Percentiles rank a stretch among this genome's conserved stretches.
Conservation (phyloP, 2,888 invertebrate species). For the Scaptomyza polygonia region DNA sequence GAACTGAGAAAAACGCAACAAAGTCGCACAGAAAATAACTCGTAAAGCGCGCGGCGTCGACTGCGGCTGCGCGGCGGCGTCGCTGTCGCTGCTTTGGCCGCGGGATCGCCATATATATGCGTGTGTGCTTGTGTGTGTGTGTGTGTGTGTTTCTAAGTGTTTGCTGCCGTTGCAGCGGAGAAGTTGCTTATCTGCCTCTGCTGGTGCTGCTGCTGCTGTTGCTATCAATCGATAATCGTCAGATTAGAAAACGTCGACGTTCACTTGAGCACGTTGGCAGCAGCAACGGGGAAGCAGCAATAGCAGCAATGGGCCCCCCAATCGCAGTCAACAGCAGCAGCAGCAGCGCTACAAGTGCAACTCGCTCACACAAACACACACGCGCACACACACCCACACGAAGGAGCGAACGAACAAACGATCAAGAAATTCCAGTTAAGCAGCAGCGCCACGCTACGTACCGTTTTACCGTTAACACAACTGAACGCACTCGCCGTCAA, state of each 20-base stretch:
- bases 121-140: slow-evolving; percentile 18
- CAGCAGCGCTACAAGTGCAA: slow-evolving; percentile 74
- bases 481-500: slow-evolving; percentile 61
- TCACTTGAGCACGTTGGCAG: slow-evolving; percentile 72
- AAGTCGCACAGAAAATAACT: slow-evolving; percentile 71
- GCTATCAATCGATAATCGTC: slow-evolving; percentile 75
- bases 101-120: slow-evolving; percentile 41
- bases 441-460: slow-evolving; percentile 24
- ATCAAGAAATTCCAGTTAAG: slow-evolving; percentile 77
- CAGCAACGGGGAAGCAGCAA: slow-evolving; percentile 15
- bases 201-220: slow-evolving; percentile 42
- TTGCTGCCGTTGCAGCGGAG: slow-evolving; percentile 41
- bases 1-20: slow-evolving; percentile 67
- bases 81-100: slow-evolving; percentile 38
- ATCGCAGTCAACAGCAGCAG: slow-evolving; percentile 47
- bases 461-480: slow-evolving; percentile 67
- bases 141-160: slow-evolving; percentile 9
- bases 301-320: slow-evolving; percentile 30
- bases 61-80: slow-evolving; percentile 61
- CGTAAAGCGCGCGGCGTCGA: slow-evolving; percentile 42
- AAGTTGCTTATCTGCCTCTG: slow-evolving; percentile 54
- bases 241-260: slow-evolving; percentile 77
- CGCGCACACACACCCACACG: slow-evolving; percentile 30
- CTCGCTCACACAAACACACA: slow-evolving; percentile 40
- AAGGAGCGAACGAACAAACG: slow-evolving; percentile 48